Evolutionary conservation across 2,797 vertebrate genomes (phyloP).

Genomic region (Pelodytes ibericus): DNA sequence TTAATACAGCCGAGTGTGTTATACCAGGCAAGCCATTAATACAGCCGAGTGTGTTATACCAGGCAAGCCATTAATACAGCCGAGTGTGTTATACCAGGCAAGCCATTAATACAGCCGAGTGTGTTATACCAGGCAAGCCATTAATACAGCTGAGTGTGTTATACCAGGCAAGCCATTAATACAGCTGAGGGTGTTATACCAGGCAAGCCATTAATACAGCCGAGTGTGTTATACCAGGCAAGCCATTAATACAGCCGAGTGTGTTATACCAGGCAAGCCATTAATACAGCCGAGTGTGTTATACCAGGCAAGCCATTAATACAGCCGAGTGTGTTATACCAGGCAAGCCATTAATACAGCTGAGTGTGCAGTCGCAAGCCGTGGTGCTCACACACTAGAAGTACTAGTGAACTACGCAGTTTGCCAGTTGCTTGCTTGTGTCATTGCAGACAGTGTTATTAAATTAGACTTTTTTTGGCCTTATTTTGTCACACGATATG

Average conservation of each 20-base stretch:
- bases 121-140: slow-evolving; percentile 42
- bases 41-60: slow-evolving; percentile 59
- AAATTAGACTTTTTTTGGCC: too few relatives aligned
- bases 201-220: too few relatives aligned
- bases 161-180: slow-evolving; percentile 69
- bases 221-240: too few relatives aligned
- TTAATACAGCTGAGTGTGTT: too few relatives aligned
- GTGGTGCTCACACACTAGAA: not conserved
- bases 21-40: slow-evolving; percentile 69
- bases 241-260: slow-evolving; percentile 67
- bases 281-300: too few relatives aligned
- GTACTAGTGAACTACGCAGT: too few relatives aligned
- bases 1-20: too few relatives aligned
- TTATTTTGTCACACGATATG: too few relatives aligned
- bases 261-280: slow-evolving; percentile 42
- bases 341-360: slow-evolving; percentile 20
- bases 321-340: slow-evolving; percentile 59
- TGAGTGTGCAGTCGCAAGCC: slow-evolving; percentile 16
- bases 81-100: too few relatives aligned
- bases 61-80: too few relatives aligned
- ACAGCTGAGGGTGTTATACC: slow-evolving; percentile 59
- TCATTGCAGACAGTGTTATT: too few relatives aligned
- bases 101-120: slow-evolving; percentile 67
- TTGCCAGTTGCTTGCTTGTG: too few relatives aligned
- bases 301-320: slow-evolving; percentile 69